Base-by-base conservation (phyloP, 2,888 invertebrate species). In the Aspidapion aeneum region DNA sequence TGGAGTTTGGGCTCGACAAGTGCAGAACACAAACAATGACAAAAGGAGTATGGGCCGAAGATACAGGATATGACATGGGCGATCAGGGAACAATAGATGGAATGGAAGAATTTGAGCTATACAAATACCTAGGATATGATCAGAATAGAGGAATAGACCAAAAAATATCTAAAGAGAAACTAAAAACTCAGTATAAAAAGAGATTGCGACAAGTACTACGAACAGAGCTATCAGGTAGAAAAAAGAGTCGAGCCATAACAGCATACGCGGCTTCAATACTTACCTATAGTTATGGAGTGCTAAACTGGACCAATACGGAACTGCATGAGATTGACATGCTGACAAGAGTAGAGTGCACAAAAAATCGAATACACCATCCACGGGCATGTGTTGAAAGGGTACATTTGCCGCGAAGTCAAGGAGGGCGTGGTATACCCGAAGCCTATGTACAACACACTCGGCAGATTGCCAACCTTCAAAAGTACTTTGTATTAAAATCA, bases 61-160 rank as follows among this genome's bases (percentile, higher is more conserved):
- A 52, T 52, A 7, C 17, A 9, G 18, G 52, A n/a, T 52, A 18
- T 52, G 52, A 18, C 18, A 19, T 52, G 5, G 52, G 52, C 7
- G 7, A n/a, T n/a, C n/a, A n/a, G n/a, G n/a, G n/a, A n/a, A n/a
- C n/a, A n/a, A n/a, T n/a, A n/a, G n/a, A n/a, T n/a, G n/a, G n/a
- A 17, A 52, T 52, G 52, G 52, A 52, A 7, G 17, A 52, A 19
- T 3, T 5, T 7, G 52, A 52, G n/a, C 17, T 17, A 52, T 52
- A 52, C 52, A 52, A 52, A 19, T 52, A 52, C n/a, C 17, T 52
- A 18, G 52, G 52, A n/a, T 52, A 52, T n/a, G 52, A 17, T 5
- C 52, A 52, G 19, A 19, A 17, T n/a, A 3, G 17, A n/a, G 52
- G 52, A 52, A 52, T 52, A 52, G 52, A 52, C n/a, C 52, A 52